phyloP scores from a whole-genome alignment of 2,888 invertebrate species.

The Monoplex corrugatus region DNA sequence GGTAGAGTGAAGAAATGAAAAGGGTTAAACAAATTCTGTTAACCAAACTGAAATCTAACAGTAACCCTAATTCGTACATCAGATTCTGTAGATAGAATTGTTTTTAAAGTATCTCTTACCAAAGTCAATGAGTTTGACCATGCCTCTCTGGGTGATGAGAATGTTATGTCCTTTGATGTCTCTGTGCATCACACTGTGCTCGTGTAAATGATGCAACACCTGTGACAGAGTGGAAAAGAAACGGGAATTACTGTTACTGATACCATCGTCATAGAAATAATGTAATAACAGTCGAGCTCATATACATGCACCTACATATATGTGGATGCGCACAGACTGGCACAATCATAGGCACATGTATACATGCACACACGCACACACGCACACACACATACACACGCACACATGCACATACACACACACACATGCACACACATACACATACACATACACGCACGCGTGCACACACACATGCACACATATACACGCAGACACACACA shows the following conservation, averaged over 20 bases:
- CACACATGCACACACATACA: neutral
- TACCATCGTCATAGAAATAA: too few species aligned
- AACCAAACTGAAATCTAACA: too few species aligned
- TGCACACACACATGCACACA: neutral
- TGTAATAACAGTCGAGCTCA: too few species aligned
- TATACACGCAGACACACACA: neutral
- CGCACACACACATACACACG: constrained; percentile 10
- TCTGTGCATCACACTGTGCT: constrained; percentile 92
- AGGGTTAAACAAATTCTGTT: too few species aligned
- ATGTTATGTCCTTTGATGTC: constrained; percentile 95
- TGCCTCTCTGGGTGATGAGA: constrained; percentile 90
- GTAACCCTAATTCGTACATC: too few species aligned
- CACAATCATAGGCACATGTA: neutral
- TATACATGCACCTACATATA: neutral
- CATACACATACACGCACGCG: neutral
- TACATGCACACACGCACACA: neutral
- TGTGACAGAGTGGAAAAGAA: too few species aligned
- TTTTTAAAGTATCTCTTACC: too few species aligned
- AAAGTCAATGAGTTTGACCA: constrained; percentile 94
- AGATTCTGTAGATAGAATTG: too few species aligned
- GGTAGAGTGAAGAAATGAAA: too few species aligned
- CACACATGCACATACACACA: neutral
- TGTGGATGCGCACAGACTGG: neutral
- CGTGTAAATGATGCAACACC: constrained; percentile 92
- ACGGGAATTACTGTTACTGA: too few species aligned